A percentile compares a stretch with the other conserved stretches of the same genome.
Evolutionary conservation across 2,797 vertebrate species (phyloP).

Genomic region (Thripadectes ignobilis): DNA sequence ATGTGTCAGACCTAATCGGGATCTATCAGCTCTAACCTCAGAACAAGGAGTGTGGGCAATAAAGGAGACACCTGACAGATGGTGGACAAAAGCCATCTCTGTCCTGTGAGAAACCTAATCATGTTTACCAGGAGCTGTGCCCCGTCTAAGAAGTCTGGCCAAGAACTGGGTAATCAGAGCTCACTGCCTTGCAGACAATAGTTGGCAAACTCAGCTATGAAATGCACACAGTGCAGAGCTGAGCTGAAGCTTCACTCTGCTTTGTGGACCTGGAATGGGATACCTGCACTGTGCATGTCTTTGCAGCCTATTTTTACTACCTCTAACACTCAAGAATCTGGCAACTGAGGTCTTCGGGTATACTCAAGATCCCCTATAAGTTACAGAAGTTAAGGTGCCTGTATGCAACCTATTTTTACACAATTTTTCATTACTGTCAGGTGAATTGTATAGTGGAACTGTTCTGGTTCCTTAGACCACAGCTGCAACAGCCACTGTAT

Average conservation of each 20-base stretch:
- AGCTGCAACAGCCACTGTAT: background rate
- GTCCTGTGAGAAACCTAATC: background rate
- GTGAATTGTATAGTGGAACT: background rate
- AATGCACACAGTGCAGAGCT: background rate
- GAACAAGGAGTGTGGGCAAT: background rate
- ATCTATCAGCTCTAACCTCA: background rate
- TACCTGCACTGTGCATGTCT: background rate
- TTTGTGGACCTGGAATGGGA: background rate
- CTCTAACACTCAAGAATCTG: background rate
- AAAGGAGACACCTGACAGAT: background rate
- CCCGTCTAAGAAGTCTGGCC: background rate
- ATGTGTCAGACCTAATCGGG: background rate
- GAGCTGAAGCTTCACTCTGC: fast-evolving
- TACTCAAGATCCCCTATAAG: background rate
- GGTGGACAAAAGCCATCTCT: background rate
- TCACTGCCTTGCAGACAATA: background rate
- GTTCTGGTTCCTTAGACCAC: background rate
- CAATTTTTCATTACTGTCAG: background rate
- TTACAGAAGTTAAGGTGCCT: background rate
- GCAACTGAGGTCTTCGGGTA: background rate
- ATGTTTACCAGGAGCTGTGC: fast-evolving
- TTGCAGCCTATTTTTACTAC: background rate
- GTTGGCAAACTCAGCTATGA: background rate
- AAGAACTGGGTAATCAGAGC: background rate
- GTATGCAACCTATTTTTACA: background rate